A percentile compares a stretch with the other conserved stretches of the same genome.
Evolutionary conservation across 2,888 invertebrate genomes (phyloP).

Genomic region (Furcula furcula): DNA sequence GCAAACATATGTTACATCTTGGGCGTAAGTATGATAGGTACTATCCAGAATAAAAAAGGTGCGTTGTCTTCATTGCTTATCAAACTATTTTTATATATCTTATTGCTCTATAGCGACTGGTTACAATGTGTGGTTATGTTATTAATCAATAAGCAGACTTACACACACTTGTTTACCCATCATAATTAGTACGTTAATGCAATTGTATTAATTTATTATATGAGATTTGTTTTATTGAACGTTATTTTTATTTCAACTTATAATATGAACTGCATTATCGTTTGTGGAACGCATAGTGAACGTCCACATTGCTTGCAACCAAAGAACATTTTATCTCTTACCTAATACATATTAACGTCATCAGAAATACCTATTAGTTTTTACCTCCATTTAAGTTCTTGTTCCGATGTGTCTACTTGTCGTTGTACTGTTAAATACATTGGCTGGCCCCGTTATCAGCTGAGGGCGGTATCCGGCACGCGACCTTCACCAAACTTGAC

Average conservation of each 20-base stretch:
- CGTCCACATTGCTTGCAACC: slow-evolving; percentile 21
- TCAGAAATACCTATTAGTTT: slow-evolving; percentile 10
- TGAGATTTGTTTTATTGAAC: background rate
- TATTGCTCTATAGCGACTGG: slow-evolving; percentile 15
- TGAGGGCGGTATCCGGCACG: slow-evolving; percentile 51
- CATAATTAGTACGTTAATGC: background rate
- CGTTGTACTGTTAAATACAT: slow-evolving; percentile 27
- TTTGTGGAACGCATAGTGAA: slow-evolving; percentile 17
- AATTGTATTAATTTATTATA: background rate
- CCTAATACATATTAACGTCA: slow-evolving; percentile 12
- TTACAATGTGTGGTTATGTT: background rate
- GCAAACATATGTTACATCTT: too few species aligned
- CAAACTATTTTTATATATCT: slow-evolving; percentile 18
- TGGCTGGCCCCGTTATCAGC: slow-evolving; percentile 50
- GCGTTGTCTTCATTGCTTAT: slow-evolving; percentile 20
- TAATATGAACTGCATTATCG: slow-evolving; percentile 2
- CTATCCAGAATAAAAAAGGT: too few species aligned
- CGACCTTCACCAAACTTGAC: slow-evolving; percentile 56
- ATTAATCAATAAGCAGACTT: background rate
- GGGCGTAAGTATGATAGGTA: too few species aligned
- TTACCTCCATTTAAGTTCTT: slow-evolving; percentile 12
- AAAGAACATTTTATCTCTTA: slow-evolving; percentile 17
- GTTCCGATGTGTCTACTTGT: slow-evolving; percentile 21
- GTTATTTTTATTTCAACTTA: background rate
- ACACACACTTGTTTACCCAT: background rate